phyloP scores from a whole-genome alignment of 1,140 invertebrate genomes.

The Doryteuthis pealeii region DNA sequence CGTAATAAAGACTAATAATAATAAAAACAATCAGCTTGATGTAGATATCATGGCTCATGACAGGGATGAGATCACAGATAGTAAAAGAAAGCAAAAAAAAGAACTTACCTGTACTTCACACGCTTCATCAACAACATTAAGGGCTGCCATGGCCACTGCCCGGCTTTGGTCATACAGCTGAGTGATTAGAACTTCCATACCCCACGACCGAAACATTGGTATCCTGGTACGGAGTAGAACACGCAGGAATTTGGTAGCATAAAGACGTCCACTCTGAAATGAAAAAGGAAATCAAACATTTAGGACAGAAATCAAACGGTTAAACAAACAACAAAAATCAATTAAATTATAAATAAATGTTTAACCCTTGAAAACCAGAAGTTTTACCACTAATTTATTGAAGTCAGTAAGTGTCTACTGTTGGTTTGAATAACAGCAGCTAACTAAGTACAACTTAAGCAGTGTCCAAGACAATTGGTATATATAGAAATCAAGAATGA shows the following conservation, averaged over 20 bases:
- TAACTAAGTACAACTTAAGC: too few species aligned
- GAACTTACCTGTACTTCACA: slow-evolving; percentile 75
- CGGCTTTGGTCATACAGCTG: slow-evolving; percentile 80
- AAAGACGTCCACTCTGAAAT: slow-evolving; percentile 77
- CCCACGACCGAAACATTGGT: slow-evolving; percentile 68
- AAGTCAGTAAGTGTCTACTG: too few species aligned
- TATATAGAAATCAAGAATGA: too few species aligned
- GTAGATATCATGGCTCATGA: slow-evolving; percentile 86
- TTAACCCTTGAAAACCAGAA: too few species aligned
- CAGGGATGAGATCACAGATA: slow-evolving; percentile 76
- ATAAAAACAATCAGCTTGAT: slow-evolving; percentile 88
- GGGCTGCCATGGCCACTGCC: slow-evolving; percentile 74
- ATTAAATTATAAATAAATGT: not conserved
- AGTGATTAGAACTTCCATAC: slow-evolving; percentile 76
- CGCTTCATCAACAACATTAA: slow-evolving; percentile 87
- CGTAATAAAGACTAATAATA: slow-evolving; percentile 88
- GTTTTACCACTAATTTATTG: too few species aligned
- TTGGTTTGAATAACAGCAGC: too few species aligned
- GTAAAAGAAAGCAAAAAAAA: slow-evolving; percentile 61
- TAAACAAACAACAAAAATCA: not conserved
- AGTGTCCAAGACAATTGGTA: too few species aligned
- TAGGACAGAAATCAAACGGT: too few species aligned
- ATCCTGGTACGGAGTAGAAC: slow-evolving; percentile 71
- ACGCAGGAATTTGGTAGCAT: slow-evolving; percentile 86
- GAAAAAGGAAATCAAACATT: slow-evolving; percentile 7